Evolutionary conservation across 2,888 invertebrate genomes (phyloP).

Genomic region (Linnaemya tessellans): DNA sequence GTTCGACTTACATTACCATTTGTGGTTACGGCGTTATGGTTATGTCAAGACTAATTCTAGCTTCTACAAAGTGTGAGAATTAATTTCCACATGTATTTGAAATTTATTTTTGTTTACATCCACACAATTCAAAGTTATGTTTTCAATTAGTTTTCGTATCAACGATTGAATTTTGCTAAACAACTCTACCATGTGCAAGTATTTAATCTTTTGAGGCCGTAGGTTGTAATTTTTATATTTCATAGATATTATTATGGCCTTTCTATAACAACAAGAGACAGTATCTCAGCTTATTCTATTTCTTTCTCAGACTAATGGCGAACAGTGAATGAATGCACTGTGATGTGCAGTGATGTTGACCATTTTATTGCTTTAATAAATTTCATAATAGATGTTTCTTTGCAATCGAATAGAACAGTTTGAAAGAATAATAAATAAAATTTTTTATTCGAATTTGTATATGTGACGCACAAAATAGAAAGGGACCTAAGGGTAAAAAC

Average conservation of each 20-base stretch:
- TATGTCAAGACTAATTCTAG: no score
- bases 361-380: no score
- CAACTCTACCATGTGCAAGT: conserved; percentile 40
- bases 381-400: no score
- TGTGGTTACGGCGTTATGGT: no score
- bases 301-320: conserved; percentile 33
- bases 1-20: no score
- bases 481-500: no score
- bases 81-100: conserved; percentile 15
- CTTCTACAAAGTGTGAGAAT: background rate
- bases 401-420: no score
- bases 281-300: conserved; percentile 1
- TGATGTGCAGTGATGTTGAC: background rate
- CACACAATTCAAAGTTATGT: conserved; percentile 12
- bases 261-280: no score
- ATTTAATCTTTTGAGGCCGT: conserved; percentile 41
- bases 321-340: background rate
- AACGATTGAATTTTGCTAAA: conserved; percentile 27
- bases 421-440: no score
- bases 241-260: no score
- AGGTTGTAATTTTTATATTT: conserved; percentile 27
- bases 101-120: conserved; percentile 44
- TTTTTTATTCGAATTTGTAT: no score
- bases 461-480: no score
- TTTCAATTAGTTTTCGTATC: conserved; percentile 54